Evolutionary conservation across 2,888 invertebrate species (phyloP).

Genomic region (Thymelicus sylvestris): DNA sequence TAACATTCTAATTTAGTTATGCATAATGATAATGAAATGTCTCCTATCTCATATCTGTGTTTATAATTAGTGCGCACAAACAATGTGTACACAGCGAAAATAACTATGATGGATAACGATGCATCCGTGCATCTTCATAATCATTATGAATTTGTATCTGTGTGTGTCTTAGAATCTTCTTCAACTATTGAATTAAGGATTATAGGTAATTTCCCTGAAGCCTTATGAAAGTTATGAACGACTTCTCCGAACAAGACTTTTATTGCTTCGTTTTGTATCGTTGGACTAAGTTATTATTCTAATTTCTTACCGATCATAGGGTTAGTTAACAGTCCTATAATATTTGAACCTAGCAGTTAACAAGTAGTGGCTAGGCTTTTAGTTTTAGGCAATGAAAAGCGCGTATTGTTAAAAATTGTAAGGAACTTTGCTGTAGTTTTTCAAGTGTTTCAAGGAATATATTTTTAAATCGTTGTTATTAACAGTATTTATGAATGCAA

Average conservation of each 20-base stretch:
- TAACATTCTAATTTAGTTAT: constrained; percentile 16
- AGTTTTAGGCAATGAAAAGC: too few species aligned
- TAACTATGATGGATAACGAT: not conserved
- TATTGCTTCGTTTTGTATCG: too few species aligned
- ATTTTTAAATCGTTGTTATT: too few species aligned
- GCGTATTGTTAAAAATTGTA: too few species aligned
- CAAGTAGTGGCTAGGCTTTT: too few species aligned
- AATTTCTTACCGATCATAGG: too few species aligned
- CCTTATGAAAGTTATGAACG: not conserved
- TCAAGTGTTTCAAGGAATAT: too few species aligned
- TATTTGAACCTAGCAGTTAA: too few species aligned
- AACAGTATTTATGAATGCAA: too few species aligned
- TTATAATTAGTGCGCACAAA: constrained; percentile 15
- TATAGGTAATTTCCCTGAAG: not conserved
- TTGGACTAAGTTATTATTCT: too few species aligned
- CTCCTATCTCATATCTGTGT: constrained; percentile 26
- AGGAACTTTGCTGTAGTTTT: too few species aligned
- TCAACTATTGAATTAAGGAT: not conserved
- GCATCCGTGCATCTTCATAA: not conserved
- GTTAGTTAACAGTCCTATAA: too few species aligned
- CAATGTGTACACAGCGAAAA: constrained; percentile 13
- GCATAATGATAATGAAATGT: constrained; percentile 19
- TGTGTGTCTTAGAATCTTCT: not conserved
- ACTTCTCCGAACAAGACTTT: not conserved
- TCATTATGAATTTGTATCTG: not conserved